A percentile compares a stretch with the other conserved stretches of the same genome.
Conservation (phyloP, 2,113 vertebrate species). For the Myocastor coypus region DNA sequence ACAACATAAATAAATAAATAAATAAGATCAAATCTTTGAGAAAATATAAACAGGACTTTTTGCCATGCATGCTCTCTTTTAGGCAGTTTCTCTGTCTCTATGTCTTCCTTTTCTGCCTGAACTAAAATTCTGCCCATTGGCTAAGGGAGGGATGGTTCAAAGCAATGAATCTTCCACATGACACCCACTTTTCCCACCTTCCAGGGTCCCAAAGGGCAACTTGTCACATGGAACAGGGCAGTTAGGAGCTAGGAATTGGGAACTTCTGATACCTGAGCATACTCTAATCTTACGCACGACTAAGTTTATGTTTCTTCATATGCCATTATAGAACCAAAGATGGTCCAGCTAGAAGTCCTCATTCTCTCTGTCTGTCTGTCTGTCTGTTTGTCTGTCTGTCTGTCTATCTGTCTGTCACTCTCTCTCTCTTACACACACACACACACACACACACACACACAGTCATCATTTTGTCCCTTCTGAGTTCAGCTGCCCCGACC, state of each 20-base stretch:
- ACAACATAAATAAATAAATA: neutral
- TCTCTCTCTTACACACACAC: too few species aligned
- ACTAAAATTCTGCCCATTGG: constrained; percentile 55
- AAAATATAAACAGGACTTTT: constrained; percentile 28
- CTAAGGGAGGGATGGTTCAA: neutral
- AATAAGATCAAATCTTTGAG: neutral
- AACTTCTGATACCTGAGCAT: constrained; percentile 41
- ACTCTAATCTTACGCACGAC: neutral
- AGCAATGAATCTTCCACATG: constrained; percentile 9
- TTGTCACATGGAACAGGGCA: neutral
- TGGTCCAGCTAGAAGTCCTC: neutral
- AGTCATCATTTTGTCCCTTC: neutral
- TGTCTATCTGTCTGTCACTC: too few species aligned
- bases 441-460: too few species aligned
- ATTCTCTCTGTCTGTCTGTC: neutral
- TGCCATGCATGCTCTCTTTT: constrained; percentile 39
- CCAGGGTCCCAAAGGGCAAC: constrained; percentile 30
- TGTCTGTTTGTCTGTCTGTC: neutral
- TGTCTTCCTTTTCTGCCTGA: neutral
- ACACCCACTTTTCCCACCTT: constrained; percentile 50
- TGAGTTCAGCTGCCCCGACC: neutral
- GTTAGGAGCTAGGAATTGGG: constrained; percentile 11
- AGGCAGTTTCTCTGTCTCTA: constrained; percentile 9
- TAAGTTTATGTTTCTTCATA: neutral
- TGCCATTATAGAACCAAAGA: neutral